Percentiles rank a stretch among this genome's conserved stretches.
Conservation (phyloP, 2,113 vertebrate genomes). For the Albula glossodonta region DNA sequence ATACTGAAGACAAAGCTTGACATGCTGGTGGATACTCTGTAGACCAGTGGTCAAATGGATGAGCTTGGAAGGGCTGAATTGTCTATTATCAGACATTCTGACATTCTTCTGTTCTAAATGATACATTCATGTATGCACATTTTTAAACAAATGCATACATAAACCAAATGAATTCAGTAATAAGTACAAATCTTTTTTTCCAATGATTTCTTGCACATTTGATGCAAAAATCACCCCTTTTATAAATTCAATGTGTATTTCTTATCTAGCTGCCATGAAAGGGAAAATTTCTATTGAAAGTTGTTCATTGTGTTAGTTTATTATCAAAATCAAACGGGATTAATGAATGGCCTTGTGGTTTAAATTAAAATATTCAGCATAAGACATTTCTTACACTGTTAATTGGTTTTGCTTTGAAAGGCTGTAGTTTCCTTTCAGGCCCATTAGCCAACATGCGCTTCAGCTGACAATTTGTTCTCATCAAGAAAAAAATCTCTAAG, state of each 20-base stretch:
- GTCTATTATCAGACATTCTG: too few species aligned
- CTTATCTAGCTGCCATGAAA: neutral
- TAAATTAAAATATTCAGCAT: slow-evolving; percentile 57
- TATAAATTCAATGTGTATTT: neutral
- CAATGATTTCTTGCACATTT: neutral
- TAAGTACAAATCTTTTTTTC: neutral
- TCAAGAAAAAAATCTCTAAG: slow-evolving; percentile 65
- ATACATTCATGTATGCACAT: neutral
- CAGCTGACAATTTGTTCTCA: slow-evolving; percentile 68
- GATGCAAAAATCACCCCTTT: neutral
- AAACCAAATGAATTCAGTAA: neutral
- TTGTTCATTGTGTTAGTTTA: neutral
- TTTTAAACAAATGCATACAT: neutral
- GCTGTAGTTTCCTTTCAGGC: slow-evolving; percentile 74
- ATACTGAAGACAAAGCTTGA: neutral
- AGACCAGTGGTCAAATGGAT: too few species aligned
- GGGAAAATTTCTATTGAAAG: neutral
- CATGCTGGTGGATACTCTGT: neutral
- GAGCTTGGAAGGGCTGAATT: neutral
- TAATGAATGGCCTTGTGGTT: slow-evolving; percentile 53
- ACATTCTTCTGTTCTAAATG: neutral
- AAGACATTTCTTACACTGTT: slow-evolving; percentile 64
- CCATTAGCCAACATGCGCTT: slow-evolving; percentile 73
- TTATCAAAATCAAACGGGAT: slow-evolving; percentile 1
- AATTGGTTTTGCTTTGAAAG: slow-evolving; percentile 76